Evolutionary conservation across 2,888 invertebrate species (phyloP).

Genomic region (Chelonus formosanus): DNA sequence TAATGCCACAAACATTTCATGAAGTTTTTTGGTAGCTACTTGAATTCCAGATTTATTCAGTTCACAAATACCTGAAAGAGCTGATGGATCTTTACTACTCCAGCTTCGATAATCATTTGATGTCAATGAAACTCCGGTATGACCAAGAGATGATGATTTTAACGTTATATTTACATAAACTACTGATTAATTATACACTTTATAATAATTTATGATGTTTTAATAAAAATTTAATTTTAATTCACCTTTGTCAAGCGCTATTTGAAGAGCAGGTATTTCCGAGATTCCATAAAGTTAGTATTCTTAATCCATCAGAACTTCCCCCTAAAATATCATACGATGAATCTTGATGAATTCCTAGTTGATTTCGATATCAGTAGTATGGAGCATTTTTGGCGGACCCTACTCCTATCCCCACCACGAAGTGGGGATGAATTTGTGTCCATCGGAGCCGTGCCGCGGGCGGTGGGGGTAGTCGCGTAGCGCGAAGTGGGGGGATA

Average conservation of each 20-base stretch:
- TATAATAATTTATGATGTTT: too few species aligned
- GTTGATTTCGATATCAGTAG: conserved; percentile 65
- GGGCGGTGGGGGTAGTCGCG: too few species aligned
- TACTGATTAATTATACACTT: too few species aligned
- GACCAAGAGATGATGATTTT: conserved; percentile 79
- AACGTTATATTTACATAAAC: too few species aligned
- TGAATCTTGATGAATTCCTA: conserved; percentile 57
- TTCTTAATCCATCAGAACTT: conserved; percentile 62
- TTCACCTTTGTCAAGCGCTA: conserved; percentile 72
- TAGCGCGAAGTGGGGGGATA: too few species aligned
- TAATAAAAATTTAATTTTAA: conserved; percentile 25
- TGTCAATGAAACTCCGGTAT: conserved; percentile 76
- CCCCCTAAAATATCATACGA: conserved; percentile 53
- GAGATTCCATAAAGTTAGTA: conserved; percentile 85
- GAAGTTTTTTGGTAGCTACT: conserved; percentile 83
- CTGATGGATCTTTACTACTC: conserved; percentile 82
- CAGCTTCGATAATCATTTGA: conserved; percentile 78
- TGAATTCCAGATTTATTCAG: conserved; percentile 66
- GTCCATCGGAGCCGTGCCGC: too few species aligned
- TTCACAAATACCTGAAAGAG: conserved; percentile 66
- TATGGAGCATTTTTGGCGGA: too few species aligned
- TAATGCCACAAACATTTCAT: conserved; percentile 80
- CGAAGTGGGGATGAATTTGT: too few species aligned
- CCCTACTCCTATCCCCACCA: too few species aligned
- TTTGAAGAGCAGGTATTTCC: conserved; percentile 95